Evolutionary conservation across 2,113 vertebrate genomes (phyloP), one percentile per base, ranked within the genome.

Genomic region (Gavia stellata): DNA sequence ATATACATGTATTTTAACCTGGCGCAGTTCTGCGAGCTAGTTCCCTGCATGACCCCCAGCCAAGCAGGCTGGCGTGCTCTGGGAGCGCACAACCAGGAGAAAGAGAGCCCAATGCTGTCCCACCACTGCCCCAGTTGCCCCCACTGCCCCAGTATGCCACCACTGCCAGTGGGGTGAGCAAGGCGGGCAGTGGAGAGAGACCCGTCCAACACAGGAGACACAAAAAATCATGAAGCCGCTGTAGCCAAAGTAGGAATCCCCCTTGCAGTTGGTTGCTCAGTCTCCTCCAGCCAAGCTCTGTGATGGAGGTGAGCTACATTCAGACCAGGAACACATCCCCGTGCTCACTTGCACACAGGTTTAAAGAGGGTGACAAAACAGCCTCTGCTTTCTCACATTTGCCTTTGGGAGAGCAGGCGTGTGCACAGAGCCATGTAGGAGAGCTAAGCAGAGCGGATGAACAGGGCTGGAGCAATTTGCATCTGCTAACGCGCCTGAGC

Each of bases 1-100:
- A 72, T 45, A 38, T 7, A 25, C 34, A 40, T 7, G 19, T 44
- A 8, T 59, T 86, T 63, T 34, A 53, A 36, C 38, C 9, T 28
- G 42, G 8, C n/a, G 68, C 17, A 0, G 34, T 31, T 52, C 56
- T 79, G 19, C 0, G 0, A 17, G 17, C 25, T 26, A 6, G 6
- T 7, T 50, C 62, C 62, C 33, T 21, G 18, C n/a, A 49, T 3
- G 1, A 11, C 23, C 16, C 11, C 33, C 49, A 29, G 12, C 14
- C 26, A 33, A 29, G 19, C 4, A 5, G 14, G 31, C 38, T 81
- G 63, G 17, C 0, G 3, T 6, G 23, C 21, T 56, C 55, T 15
- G 12, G 49, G 50, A 75, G 31, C 1, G 0, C 62, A 38, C 42
- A 42, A 3, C 17, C 55, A 18, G 70, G 31, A 40, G 56, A 10